These are phyloP conservation scores for Hydrochoerus hydrochaeris DNA, from an alignment of 2,113 vertebrate genomes.

Conservation along the genomic window DNA sequence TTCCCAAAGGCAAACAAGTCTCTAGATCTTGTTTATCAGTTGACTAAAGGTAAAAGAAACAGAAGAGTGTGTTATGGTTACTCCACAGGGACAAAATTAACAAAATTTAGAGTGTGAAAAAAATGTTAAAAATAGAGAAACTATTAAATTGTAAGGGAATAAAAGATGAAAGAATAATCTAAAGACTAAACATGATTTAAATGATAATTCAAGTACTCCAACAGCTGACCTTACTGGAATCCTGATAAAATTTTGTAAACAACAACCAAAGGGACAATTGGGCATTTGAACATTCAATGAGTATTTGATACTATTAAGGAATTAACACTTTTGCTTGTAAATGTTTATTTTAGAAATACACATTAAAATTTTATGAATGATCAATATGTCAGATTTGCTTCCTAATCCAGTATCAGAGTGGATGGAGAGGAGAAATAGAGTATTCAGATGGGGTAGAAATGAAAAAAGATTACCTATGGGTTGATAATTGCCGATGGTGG, in stretches of 20 bases:
- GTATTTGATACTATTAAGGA: conserved; percentile 7
- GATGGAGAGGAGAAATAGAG: not conserved
- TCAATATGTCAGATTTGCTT: not conserved
- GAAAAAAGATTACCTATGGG: not conserved
- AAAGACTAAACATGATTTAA: conserved; percentile 3
- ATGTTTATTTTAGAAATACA: conserved; percentile 19
- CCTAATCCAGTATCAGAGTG: not conserved
- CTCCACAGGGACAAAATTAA: not conserved
- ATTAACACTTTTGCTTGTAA: not conserved
- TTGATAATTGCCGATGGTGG: not conserved
- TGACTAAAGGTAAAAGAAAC: conserved; percentile 4
- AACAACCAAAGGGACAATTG: not conserved
- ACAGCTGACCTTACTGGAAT: not conserved
- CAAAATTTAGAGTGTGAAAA: not conserved
- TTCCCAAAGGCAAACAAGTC: not conserved
- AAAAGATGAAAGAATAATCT: not conserved
- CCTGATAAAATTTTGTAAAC: not conserved
- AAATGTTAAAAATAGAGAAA: not conserved
- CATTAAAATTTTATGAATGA: not conserved
- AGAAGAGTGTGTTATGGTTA: conserved; percentile 3
- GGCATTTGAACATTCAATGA: not conserved
- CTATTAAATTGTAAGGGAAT: not conserved
- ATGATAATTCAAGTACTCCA: not conserved
- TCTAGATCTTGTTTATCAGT: conserved; percentile 1
- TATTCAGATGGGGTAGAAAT: not conserved